Conservation (phyloP, 2,888 invertebrate species). For the Tholera decimalis region DNA sequence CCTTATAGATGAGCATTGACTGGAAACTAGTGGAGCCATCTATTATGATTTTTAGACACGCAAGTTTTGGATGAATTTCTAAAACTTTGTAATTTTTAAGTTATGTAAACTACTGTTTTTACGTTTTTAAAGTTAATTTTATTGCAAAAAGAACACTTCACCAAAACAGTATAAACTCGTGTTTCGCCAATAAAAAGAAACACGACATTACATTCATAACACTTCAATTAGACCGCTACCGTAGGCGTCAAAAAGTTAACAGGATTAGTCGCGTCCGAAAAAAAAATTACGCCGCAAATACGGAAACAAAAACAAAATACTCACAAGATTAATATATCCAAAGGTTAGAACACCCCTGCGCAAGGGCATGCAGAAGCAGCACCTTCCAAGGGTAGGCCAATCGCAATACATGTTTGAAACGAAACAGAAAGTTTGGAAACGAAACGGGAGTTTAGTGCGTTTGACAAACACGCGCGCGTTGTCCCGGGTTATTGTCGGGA, state of each 20-base stretch:
- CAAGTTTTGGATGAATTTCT: background rate
- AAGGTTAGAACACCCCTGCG: constrained; percentile 79
- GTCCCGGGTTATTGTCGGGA: constrained; percentile 43
- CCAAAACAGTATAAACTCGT: background rate
- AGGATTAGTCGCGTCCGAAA: constrained; percentile 40
- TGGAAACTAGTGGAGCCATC: constrained; percentile 23
- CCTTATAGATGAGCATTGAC: constrained; percentile 27
- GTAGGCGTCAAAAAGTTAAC: constrained; percentile 48
- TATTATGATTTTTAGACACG: background rate
- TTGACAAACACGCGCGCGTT: constrained; percentile 41
- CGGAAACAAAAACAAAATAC: constrained; percentile 59
- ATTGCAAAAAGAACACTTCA: background rate
- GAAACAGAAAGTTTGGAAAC: constrained; percentile 3
- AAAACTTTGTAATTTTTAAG: background rate
- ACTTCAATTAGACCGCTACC: constrained; percentile 15
- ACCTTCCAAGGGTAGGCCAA: constrained; percentile 73
- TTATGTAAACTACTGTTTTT: too few relatives aligned
- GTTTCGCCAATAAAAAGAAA: background rate
- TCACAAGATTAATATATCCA: constrained; percentile 82
- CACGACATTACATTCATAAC: background rate
- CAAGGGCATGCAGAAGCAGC: constrained; percentile 85
- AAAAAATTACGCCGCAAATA: constrained; percentile 41
- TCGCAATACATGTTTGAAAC: constrained; percentile 81
- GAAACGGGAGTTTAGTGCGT: constrained; percentile 21
- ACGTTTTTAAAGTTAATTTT: background rate